Conservation (phyloP, 2,797 vertebrate genomes). For the Darevskia mixta region DNA sequence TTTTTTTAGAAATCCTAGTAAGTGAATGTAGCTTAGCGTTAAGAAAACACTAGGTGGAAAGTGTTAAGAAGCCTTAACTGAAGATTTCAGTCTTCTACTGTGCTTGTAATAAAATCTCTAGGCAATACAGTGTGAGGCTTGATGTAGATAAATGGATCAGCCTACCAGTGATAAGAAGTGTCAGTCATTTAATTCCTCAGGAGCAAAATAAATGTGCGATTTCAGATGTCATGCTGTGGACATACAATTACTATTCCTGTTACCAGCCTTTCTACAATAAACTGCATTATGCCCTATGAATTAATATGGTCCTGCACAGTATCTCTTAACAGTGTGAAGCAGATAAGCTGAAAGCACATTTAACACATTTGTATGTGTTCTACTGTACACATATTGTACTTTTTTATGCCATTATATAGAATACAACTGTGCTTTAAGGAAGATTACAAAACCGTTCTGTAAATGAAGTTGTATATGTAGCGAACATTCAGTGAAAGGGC, state of each 20-base stretch:
- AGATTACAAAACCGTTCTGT: not conserved
- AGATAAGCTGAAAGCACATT: constrained; percentile 17
- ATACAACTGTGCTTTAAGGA: constrained; percentile 5
- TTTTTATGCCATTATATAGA: not conserved
- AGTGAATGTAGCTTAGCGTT: not conserved
- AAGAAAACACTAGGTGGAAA: not conserved
- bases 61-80: constrained; percentile 11
- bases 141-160: not conserved
- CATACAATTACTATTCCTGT: constrained; percentile 15
- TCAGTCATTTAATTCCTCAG: constrained; percentile 22
- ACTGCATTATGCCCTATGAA: constrained; percentile 4
- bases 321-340: constrained; percentile 6
- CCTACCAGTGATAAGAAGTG: constrained; percentile 38
- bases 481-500: not conserved
- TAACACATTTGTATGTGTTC: not conserved
- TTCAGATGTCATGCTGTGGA: constrained; percentile 28
- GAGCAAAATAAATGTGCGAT: constrained; percentile 21
- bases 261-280: constrained; percentile 26
- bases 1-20: not conserved
- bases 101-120: constrained; percentile 31
- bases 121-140: constrained; percentile 29
- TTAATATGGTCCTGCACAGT: constrained; percentile 13
- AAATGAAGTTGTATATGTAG: not conserved
- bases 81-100: constrained; percentile 8
- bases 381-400: not conserved